phyloP scores from a whole-genome alignment of 2,888 invertebrate genomes.

The Lepeophtheirus nordmannii region DNA sequence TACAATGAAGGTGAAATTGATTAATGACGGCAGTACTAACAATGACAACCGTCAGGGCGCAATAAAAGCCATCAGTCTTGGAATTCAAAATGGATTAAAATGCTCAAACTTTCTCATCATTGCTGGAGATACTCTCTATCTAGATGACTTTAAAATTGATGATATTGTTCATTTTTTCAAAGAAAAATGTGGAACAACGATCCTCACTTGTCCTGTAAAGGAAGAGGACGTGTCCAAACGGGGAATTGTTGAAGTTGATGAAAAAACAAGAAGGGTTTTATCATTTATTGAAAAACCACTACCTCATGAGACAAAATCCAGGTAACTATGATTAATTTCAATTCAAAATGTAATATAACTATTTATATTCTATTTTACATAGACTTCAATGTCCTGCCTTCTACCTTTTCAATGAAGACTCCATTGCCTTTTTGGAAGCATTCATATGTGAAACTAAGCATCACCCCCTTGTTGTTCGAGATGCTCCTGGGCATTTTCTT shows the following conservation, averaged over 20 bases:
- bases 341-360: background rate
- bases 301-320: conserved; percentile 26
- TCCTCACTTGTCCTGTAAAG: background rate
- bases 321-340: background rate
- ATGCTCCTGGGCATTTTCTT: conserved; percentile 25
- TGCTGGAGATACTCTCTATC: conserved; percentile 27
- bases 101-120: conserved; percentile 25
- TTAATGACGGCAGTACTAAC: conserved; percentile 26
- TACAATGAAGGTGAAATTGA: conserved; percentile 20
- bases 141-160: conserved; percentile 24
- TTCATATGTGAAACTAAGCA: conserved; percentile 10
- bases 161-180: conserved; percentile 24
- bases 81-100: conserved; percentile 8
- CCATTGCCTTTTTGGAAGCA: conserved; percentile 8
- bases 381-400: conserved; percentile 27
- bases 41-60: conserved; percentile 28
- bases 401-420: conserved; percentile 26
- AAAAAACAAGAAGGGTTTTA: conserved; percentile 22
- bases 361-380: background rate
- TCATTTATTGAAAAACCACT: conserved; percentile 27
- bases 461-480: conserved; percentile 8
- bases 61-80: conserved; percentile 27
- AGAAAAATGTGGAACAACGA: background rate
- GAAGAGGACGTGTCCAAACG: conserved; percentile 24
- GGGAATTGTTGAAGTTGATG: conserved; percentile 27